Percentiles rank a stretch among this genome's conserved stretches.
These are phyloP conservation scores for Podabrus alpinus DNA, from an alignment of 2,888 invertebrate genomes.

Conservation along the genomic window DNA sequence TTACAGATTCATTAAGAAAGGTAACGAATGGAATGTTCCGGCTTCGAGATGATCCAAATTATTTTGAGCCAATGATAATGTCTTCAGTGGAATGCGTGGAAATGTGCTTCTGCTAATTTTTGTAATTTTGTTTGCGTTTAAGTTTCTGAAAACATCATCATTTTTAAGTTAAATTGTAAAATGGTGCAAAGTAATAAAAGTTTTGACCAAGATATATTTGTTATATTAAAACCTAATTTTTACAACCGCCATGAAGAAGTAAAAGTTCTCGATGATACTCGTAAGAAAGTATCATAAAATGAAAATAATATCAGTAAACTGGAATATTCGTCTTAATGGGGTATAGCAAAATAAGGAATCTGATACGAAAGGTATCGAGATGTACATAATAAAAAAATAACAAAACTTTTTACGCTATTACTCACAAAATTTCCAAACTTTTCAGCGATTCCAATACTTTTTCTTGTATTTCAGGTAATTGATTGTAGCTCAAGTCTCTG, in stretches of 20 bases:
- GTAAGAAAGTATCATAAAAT: slow-evolving; percentile 2
- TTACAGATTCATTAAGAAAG: slow-evolving; percentile 56
- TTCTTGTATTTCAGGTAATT: slow-evolving; percentile 50
- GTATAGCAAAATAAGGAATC: background rate
- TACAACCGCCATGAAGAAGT: background rate
- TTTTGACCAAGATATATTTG: background rate
- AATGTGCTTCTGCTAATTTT: slow-evolving; percentile 49
- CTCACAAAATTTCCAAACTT: slow-evolving; percentile 57
- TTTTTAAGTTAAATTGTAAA: background rate
- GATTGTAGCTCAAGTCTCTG: slow-evolving; percentile 60
- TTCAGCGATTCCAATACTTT: slow-evolving; percentile 52
- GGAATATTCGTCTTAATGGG: slow-evolving; percentile 3
- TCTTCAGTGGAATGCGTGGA: slow-evolving; percentile 51
- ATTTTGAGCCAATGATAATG: slow-evolving; percentile 59
- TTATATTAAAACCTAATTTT: background rate
- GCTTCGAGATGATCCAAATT: slow-evolving; percentile 49
- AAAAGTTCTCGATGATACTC: background rate
- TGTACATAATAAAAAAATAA: background rate
- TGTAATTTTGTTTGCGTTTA: slow-evolving; percentile 55
- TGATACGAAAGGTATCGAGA: background rate
- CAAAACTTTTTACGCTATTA: slow-evolving; percentile 21
- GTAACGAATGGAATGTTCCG: slow-evolving; percentile 52
- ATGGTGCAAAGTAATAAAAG: background rate
- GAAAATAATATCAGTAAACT: slow-evolving; percentile 2
- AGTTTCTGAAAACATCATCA: slow-evolving; percentile 41